Evolutionary conservation across 2,113 vertebrate species (phyloP), one percentile per base, ranked within the genome.

Genomic region (Kryptolebias marmoratus): DNA sequence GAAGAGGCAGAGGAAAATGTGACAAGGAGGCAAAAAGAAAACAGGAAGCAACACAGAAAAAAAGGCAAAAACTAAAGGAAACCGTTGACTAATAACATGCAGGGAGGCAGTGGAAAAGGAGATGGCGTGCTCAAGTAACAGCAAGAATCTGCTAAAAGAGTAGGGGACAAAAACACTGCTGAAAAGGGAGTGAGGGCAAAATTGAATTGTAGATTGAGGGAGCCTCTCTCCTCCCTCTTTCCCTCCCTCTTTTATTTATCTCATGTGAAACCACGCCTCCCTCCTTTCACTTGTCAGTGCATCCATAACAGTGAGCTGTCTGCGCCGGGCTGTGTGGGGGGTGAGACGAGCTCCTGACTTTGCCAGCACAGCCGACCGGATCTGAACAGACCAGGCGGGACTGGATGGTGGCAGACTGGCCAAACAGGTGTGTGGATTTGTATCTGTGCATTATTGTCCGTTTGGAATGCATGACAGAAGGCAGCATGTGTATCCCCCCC

Each of bases 121-220:
- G 68, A 74, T 11, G n/a, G 30, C 42, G 13, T 9, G 18, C 71
- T 45, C 45, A 57, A 75, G 62, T 64, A 68, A 58, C 48, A 56
- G 42, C 44, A 11, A 56, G 56, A 64, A 81, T 55, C 53, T 57
- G 15, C 62, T 64, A 22, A 78, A 62, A 75, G 55, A 65, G 31
- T 73, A 54, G 53, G 58, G 61, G 14, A 65, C 75, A 18, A 65
- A 77, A 77, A 68, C 73, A 13, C 47, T 18, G 60, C 64, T 77
- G 64, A 76, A 79, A 77, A 72, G 75, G 32, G 79, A 83, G 68
- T 58, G 64, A 82, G 84, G 62, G 68, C 60, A 76, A 87, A 84
- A 92, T 89, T 92, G 89, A 93, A 94, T 93, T 93, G 93, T 92
- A 94, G 88, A 94, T 92, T 83, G 83, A 89, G 87, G 87, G 89